phyloP scores from a whole-genome alignment of 2,113 vertebrate species.

The Cranoglanis bouderius region DNA sequence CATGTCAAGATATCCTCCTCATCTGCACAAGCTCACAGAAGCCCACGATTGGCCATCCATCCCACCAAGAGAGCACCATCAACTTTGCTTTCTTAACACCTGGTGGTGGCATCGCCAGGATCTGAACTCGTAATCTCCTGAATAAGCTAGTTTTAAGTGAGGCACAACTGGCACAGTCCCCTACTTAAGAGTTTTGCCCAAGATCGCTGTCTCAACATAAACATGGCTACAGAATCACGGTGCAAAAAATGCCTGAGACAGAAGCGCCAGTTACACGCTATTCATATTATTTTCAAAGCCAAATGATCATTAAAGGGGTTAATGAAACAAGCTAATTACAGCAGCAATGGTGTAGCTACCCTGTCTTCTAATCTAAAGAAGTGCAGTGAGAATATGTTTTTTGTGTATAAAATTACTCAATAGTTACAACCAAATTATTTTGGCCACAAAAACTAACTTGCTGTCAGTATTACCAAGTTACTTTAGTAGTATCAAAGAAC shows the following conservation, averaged over 20 bases:
- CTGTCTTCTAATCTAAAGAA: slow-evolving; percentile 2
- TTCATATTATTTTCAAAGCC: background rate
- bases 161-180: background rate
- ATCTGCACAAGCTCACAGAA: background rate
- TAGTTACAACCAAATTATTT: background rate
- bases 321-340: slow-evolving; percentile 1
- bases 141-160: background rate
- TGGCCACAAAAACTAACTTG: background rate
- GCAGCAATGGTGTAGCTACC: background rate
- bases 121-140: background rate
- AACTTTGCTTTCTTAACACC: background rate
- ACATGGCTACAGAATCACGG: background rate
- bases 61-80: background rate
- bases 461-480: background rate
- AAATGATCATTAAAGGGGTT: background rate
- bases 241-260: background rate
- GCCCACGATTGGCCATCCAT: background rate
- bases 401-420: background rate
- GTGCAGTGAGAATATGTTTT: background rate
- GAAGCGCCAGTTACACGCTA: background rate
- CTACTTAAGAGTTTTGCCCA: background rate
- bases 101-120: background rate
- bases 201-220: background rate
- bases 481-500: slow-evolving; percentile 10
- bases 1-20: background rate